A percentile compares a stretch with the other conserved stretches of the same genome.
phyloP scores from a whole-genome alignment of 2,113 vertebrate species.

The Eubucco bourcierii region DNA sequence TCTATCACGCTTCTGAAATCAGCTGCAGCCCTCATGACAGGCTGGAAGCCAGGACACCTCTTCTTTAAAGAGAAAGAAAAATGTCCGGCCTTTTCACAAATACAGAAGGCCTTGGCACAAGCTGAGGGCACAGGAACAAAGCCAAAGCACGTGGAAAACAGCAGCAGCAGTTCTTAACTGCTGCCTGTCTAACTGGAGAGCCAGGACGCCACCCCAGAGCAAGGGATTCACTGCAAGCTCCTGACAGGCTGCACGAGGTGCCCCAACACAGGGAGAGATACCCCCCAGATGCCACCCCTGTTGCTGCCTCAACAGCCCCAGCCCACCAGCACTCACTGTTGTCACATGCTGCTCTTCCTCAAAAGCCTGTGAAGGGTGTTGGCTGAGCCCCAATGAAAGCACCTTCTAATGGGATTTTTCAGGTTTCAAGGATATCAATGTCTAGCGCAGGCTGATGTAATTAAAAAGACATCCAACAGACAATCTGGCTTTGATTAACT shows the following conservation, averaged over 20 bases:
- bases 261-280: neutral
- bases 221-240: neutral
- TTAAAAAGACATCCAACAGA: conserved; percentile 20
- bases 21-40: neutral
- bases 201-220: neutral
- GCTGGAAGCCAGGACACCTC: conserved; percentile 40
- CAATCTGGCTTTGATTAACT: conserved; percentile 39
- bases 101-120: conserved; percentile 38
- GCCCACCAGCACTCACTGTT: fast-evolving
- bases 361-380: neutral
- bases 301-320: neutral
- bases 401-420: conserved; percentile 60
- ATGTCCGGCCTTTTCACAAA: conserved; percentile 30
- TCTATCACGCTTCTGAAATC: neutral
- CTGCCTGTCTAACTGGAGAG: conserved; percentile 5
- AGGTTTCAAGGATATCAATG: conserved; percentile 49
- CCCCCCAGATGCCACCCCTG: neutral
- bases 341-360: neutral
- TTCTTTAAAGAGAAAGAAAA: conserved; percentile 42
- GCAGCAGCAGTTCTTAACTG: conserved; percentile 11
- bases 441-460: conserved; percentile 53
- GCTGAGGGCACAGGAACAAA: conserved; percentile 46
- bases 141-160: conserved; percentile 56
- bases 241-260: neutral
- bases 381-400: conserved; percentile 46